Conservation (phyloP, 2,888 invertebrate species). For the Eilema griseolum region DNA sequence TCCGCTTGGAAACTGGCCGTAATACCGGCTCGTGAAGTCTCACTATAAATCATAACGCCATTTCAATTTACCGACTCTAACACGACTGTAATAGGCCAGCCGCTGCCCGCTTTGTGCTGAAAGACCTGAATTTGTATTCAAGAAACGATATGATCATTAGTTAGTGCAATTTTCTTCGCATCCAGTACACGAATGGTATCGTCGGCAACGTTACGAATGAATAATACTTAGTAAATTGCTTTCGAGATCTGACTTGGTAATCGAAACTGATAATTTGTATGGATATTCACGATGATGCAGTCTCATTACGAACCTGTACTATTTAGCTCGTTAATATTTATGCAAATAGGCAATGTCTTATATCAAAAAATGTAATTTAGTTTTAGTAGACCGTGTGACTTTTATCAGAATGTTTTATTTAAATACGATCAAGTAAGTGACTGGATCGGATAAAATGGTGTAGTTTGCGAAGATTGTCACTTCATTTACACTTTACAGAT, state of each 20-base stretch:
- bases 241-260: slow-evolving; percentile 70
- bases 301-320: slow-evolving; percentile 62
- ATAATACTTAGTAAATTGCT: slow-evolving; percentile 78
- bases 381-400: slow-evolving; percentile 51
- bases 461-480: slow-evolving; percentile 65
- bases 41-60: slow-evolving; percentile 82
- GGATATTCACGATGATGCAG: slow-evolving; percentile 61
- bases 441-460: slow-evolving; percentile 57
- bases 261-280: slow-evolving; percentile 67
- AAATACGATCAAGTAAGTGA: slow-evolving; percentile 62
- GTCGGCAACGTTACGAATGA: slow-evolving; percentile 70
- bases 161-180: slow-evolving; percentile 84
- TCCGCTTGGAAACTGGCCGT: slow-evolving; percentile 74
- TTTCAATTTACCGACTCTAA: slow-evolving; percentile 83
- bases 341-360: slow-evolving; percentile 57
- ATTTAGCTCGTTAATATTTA: slow-evolving; percentile 59
- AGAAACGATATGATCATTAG: slow-evolving; percentile 83
- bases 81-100: slow-evolving; percentile 75
- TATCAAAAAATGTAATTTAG: slow-evolving; percentile 55
- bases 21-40: slow-evolving; percentile 79
- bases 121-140: slow-evolving; percentile 85
- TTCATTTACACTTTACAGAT: slow-evolving; percentile 71
- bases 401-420: slow-evolving; percentile 61
- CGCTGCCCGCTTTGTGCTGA: slow-evolving; percentile 71
- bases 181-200: slow-evolving; percentile 76